These are phyloP conservation scores for Andrena marginata DNA, from an alignment of 2,888 invertebrate genomes.

Conservation along the genomic window DNA sequence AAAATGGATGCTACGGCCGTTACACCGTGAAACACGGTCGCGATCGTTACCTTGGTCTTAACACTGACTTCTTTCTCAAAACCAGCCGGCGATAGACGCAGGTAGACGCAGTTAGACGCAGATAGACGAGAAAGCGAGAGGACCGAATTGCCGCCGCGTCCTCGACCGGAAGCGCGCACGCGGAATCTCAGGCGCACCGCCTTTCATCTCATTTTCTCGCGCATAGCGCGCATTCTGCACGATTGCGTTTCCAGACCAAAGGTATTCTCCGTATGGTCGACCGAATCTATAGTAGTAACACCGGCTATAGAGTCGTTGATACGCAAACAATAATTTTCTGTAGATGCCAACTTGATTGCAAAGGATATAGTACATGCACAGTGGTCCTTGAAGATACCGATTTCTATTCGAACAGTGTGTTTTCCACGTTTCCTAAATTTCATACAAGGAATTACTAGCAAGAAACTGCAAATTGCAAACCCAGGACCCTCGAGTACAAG, in stretches of 20 bases:
- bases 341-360: no score
- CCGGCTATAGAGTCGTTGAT: no score
- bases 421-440: no score
- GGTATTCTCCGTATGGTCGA: not conserved
- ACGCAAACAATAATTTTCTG: no score
- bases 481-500: not conserved
- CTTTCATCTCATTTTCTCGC: not conserved
- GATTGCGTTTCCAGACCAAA: not conserved
- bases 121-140: conserved; percentile 14
- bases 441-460: no score
- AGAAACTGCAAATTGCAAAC: no score
- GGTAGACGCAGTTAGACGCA: no score
- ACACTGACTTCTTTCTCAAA: conserved; percentile 62
- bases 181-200: conserved; percentile 1
- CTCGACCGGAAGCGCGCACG: conserved; percentile 3
- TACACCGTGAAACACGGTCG: conserved; percentile 44
- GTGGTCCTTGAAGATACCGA: no score
- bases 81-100: not conserved
- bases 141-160: not conserved
- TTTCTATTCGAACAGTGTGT: no score
- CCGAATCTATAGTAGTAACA: no score
- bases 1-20: conserved; percentile 38
- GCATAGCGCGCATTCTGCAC: no score
- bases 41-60: conserved; percentile 70
- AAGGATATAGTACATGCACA: no score